phyloP scores from a whole-genome alignment of 2,888 invertebrate genomes.

The Drosophila vallismaia region DNA sequence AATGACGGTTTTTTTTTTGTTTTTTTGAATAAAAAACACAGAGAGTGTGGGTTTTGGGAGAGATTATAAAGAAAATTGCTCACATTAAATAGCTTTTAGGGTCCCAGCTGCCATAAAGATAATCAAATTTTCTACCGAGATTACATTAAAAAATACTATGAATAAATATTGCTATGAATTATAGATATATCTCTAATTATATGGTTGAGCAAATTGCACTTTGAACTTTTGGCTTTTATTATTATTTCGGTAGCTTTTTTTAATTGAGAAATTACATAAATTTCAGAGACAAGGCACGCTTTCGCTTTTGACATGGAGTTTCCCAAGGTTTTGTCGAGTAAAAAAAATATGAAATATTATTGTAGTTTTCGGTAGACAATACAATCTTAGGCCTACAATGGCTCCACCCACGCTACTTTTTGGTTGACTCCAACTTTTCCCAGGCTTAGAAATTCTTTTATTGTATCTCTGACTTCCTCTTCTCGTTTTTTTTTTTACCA shows the following conservation, averaged over 20 bases:
- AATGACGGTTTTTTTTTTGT: slow-evolving; percentile 16
- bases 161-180: too few relatives aligned
- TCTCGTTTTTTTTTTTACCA: slow-evolving; percentile 11
- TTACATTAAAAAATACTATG: slow-evolving; percentile 63
- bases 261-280: slow-evolving; percentile 38
- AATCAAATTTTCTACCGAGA: slow-evolving; percentile 52
- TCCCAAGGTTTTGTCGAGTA: slow-evolving; percentile 18
- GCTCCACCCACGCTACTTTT: slow-evolving; percentile 54
- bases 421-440: slow-evolving; percentile 34
- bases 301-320: slow-evolving; percentile 1
- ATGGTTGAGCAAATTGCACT: slow-evolving; percentile 30
- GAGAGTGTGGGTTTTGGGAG: neutral
- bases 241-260: slow-evolving; percentile 29
- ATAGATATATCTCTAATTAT: slow-evolving; percentile 25
- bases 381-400: neutral
- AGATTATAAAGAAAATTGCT: slow-evolving; percentile 32
- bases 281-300: slow-evolving; percentile 28
- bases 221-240: slow-evolving; percentile 35
- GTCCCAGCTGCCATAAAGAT: slow-evolving; percentile 28
- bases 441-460: slow-evolving; percentile 39
- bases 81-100: slow-evolving; percentile 49
- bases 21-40: neutral
- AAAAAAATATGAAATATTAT: neutral
- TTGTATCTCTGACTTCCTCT: slow-evolving; percentile 42
- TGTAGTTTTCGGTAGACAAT: slow-evolving; percentile 10